Evolutionary conservation across 2,888 invertebrate species (phyloP).

Genomic region (Sylvicola cinctus): DNA sequence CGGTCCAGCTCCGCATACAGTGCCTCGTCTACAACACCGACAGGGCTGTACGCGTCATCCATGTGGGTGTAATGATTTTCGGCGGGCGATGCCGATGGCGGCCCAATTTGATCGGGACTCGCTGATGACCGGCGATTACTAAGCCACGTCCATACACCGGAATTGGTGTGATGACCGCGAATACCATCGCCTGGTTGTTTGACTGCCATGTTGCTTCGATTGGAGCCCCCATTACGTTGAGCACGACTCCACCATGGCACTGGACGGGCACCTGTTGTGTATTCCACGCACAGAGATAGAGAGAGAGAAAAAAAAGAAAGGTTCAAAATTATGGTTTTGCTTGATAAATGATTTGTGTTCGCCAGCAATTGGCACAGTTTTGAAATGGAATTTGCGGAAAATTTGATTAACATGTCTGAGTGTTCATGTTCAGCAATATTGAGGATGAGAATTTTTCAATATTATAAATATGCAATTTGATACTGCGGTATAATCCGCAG

Average conservation of each 20-base stretch:
- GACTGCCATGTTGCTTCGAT: slow-evolving; percentile 16
- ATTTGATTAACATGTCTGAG: no score
- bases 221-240: slow-evolving; percentile 6
- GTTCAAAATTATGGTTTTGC: no score
- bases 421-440: no score
- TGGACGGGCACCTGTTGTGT: slow-evolving; percentile 18
- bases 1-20: slow-evolving; percentile 50
- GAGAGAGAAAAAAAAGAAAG: no score
- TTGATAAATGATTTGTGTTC: no score
- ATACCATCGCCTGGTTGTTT: slow-evolving; percentile 26
- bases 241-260: slow-evolving; percentile 27
- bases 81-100: slow-evolving; percentile 30
- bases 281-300: no score
- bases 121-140: slow-evolving; percentile 22
- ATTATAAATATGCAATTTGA: no score
- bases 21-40: slow-evolving; percentile 34
- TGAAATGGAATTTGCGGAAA: no score
- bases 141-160: slow-evolving; percentile 25
- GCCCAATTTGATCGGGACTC: slow-evolving; percentile 28
- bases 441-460: no score
- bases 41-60: slow-evolving; percentile 37
- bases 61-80: slow-evolving; percentile 55
- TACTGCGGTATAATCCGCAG: no score
- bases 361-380: no score
- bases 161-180: slow-evolving; percentile 25